These are phyloP conservation scores for Diaperis boleti DNA, from an alignment of 2,888 invertebrate genomes.

Conservation along the genomic window DNA sequence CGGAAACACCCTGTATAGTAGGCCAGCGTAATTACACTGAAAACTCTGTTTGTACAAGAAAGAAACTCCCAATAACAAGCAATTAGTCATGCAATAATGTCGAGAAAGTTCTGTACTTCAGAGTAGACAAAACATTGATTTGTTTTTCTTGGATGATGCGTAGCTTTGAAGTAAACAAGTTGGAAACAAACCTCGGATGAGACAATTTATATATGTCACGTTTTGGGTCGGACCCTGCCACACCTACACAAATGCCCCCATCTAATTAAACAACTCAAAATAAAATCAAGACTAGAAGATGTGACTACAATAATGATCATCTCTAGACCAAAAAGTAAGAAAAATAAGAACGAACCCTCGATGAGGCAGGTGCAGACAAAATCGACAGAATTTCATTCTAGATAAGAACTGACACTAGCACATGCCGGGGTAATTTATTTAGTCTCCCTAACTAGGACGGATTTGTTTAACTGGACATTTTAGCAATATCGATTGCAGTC, in stretches of 20 bases:
- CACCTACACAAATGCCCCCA: constrained; percentile 22
- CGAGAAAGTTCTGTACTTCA: constrained; percentile 17
- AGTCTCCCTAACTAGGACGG: constrained; percentile 27
- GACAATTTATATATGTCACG: constrained; percentile 41
- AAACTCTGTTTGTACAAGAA: constrained; percentile 12
- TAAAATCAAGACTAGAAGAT: constrained; percentile 15
- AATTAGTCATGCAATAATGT: constrained; percentile 25
- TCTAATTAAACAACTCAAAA: constrained; percentile 28
- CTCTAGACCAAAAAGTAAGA: background rate
- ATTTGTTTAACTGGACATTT: constrained; percentile 42
- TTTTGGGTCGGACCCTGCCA: constrained; percentile 30
- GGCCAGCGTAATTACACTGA: constrained; percentile 15
- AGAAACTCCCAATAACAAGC: constrained; percentile 21
- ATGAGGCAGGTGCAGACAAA: constrained; percentile 2
- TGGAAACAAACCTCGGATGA: constrained; percentile 35
- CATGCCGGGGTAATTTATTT: constrained; percentile 40
- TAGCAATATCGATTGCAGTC: constrained; percentile 36
- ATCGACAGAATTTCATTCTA: constrained; percentile 35
- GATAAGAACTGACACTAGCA: constrained; percentile 41
- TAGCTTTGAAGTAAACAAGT: constrained; percentile 40
- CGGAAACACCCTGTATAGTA: no score
- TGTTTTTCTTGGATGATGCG: constrained; percentile 34
- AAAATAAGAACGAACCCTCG: constrained; percentile 18
- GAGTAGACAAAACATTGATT: constrained; percentile 33
- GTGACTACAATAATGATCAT: constrained; percentile 22